phyloP scores from a whole-genome alignment of 2,888 invertebrate genomes.

The Gastracanthus pulcherrimus region DNA sequence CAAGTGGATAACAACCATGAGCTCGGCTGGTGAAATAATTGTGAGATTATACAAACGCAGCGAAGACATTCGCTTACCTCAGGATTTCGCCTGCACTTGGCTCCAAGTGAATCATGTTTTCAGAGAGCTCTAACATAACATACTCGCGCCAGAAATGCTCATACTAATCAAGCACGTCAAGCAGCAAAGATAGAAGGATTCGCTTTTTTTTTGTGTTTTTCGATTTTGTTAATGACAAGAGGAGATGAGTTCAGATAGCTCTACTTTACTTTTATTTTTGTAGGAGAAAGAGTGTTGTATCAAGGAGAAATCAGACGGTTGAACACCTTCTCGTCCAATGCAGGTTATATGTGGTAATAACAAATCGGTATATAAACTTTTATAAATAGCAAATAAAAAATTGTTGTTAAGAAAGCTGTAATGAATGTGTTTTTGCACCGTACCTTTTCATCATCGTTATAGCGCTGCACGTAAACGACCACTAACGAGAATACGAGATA shows the following conservation, averaged over 20 bases:
- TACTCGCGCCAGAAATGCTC: slow-evolving; percentile 32
- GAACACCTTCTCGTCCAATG: slow-evolving; percentile 33
- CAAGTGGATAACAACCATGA: slow-evolving; percentile 8
- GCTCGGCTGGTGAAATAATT: slow-evolving; percentile 45
- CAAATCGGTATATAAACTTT: slow-evolving; percentile 2
- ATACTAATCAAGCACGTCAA: slow-evolving; percentile 26
- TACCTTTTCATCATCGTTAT: slow-evolving; percentile 49
- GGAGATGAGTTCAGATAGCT: neutral
- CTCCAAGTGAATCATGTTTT: slow-evolving; percentile 57
- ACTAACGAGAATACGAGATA: neutral
- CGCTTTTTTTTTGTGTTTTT: neutral
- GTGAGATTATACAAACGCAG: slow-evolving; percentile 33
- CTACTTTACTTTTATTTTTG: neutral
- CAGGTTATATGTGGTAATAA: slow-evolving; percentile 38
- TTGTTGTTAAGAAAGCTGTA: neutral
- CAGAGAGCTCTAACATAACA: slow-evolving; percentile 39
- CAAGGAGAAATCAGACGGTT: slow-evolving; percentile 4
- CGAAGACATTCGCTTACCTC: slow-evolving; percentile 57
- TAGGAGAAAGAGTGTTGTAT: slow-evolving; percentile 7
- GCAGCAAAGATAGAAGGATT: slow-evolving; percentile 24
- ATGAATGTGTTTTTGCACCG: neutral
- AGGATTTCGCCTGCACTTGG: slow-evolving; percentile 47
- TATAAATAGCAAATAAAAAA: neutral
- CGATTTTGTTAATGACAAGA: neutral
- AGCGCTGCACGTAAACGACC: neutral